Evolutionary conservation across 2,888 invertebrate genomes (phyloP).

Genomic region (Girardia tigrina): DNA sequence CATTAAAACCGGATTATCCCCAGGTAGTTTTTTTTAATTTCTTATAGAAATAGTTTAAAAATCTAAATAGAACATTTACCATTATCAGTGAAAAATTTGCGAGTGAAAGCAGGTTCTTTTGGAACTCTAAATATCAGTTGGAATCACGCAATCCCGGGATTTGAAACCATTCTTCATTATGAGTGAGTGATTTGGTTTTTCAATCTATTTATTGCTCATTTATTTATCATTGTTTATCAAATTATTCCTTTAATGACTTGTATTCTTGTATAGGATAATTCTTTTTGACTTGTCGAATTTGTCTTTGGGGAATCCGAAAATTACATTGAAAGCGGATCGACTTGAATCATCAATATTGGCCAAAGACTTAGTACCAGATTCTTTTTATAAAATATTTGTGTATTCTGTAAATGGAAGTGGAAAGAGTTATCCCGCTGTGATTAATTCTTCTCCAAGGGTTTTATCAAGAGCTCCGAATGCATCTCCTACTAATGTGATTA

Average conservation of each 20-base stretch:
- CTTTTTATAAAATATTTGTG: conserved; percentile 28
- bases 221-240: background rate
- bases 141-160: conserved; percentile 25
- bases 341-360: background rate
- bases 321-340: background rate
- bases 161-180: conserved; percentile 28
- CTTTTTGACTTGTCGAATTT: background rate
- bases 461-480: conserved; percentile 24
- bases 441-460: conserved; percentile 29
- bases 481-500: conserved; percentile 15
- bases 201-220: background rate
- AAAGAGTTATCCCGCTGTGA: conserved; percentile 17
- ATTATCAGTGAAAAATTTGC: conserved; percentile 25
- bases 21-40: background rate
- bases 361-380: conserved; percentile 16
- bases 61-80: background rate
- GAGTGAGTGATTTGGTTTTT: conserved; percentile 12
- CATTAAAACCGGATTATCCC: background rate
- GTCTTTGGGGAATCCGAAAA: background rate
- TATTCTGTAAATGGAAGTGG: conserved; percentile 21
- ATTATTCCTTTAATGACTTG: background rate
- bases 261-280: background rate
- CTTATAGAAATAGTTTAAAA: background rate
- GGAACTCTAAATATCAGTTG: conserved; percentile 26
- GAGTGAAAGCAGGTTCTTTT: background rate